Percentiles rank a stretch among this genome's conserved stretches.
These are phyloP conservation scores for Aradophagus sp. DNA, from an alignment of 1,140 invertebrate species.

Conservation along the genomic window DNA sequence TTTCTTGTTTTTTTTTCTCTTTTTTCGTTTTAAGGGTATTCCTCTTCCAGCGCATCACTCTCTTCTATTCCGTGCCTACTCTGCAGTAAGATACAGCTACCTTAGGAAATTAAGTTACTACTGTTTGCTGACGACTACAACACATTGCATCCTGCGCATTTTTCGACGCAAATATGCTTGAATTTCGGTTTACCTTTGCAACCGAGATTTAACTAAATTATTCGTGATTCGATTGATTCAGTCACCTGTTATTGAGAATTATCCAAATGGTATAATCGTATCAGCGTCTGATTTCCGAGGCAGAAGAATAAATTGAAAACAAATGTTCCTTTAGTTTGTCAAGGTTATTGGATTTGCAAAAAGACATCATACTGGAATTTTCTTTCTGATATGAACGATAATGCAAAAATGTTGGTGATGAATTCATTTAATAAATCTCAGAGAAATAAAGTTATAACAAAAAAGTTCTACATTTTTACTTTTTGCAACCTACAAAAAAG, in stretches of 20 bases:
- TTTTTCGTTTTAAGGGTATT: slow-evolving; percentile 48
- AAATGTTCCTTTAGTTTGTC: no score
- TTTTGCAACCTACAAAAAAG: no score
- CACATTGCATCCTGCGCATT: slow-evolving; percentile 5
- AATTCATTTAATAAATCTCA: no score
- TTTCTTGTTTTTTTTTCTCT: no score
- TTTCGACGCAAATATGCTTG: slow-evolving; percentile 13
- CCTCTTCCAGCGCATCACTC: slow-evolving; percentile 52
- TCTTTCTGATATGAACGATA: no score
- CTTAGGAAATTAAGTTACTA: slow-evolving; percentile 53
- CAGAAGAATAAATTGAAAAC: no score
- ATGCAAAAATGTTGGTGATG: no score
- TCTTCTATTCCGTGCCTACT: slow-evolving; percentile 37
- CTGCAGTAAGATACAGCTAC: slow-evolving; percentile 46
- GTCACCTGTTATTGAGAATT: slow-evolving; percentile 11
- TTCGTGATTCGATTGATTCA: slow-evolving; percentile 5
- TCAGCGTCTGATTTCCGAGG: not conserved
- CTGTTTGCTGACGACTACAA: slow-evolving; percentile 39
- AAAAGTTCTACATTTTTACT: no score
- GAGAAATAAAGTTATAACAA: no score
- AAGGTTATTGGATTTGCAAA: no score
- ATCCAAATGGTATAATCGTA: slow-evolving; percentile 2
- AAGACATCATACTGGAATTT: no score
- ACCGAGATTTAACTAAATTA: slow-evolving; percentile 18
- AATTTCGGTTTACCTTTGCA: slow-evolving; percentile 19